Conservation (phyloP, 2,113 vertebrate genomes). For the Gallinago undulata region DNA sequence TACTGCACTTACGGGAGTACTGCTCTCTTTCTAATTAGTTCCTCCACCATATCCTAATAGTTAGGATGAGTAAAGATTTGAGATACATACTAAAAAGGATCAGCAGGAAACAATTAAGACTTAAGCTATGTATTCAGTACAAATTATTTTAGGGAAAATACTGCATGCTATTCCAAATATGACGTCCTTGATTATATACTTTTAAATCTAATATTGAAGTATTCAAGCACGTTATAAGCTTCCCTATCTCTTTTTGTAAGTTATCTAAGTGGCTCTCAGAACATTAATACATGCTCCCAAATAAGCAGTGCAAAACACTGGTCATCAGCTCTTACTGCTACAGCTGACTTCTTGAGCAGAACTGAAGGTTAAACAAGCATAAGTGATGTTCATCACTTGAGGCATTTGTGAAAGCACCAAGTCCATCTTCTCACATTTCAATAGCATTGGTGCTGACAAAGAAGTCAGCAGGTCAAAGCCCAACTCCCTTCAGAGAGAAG, state of each 20-base stretch:
- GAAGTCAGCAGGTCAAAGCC: constrained; percentile 60
- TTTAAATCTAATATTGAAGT: neutral
- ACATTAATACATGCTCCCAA: neutral
- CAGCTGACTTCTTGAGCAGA: constrained; percentile 38
- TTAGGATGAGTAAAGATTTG: neutral
- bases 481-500: constrained; percentile 18
- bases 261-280: neutral
- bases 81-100: neutral
- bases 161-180: neutral
- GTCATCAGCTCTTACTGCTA: neutral
- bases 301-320: neutral
- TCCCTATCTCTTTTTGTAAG: neutral
- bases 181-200: neutral
- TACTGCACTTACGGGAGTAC: neutral
- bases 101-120: neutral
- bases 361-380: constrained; percentile 71
- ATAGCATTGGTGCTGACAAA: constrained; percentile 50
- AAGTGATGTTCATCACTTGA: constrained; percentile 68
- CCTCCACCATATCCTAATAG: neutral
- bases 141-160: neutral
- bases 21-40: constrained; percentile 23
- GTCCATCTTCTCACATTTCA: constrained; percentile 72
- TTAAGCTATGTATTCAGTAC: neutral
- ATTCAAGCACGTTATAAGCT: neutral
- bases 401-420: constrained; percentile 65